These are phyloP conservation scores for Ceyx cyanopectus DNA, from an alignment of 2,113 vertebrate genomes.

Conservation along the genomic window DNA sequence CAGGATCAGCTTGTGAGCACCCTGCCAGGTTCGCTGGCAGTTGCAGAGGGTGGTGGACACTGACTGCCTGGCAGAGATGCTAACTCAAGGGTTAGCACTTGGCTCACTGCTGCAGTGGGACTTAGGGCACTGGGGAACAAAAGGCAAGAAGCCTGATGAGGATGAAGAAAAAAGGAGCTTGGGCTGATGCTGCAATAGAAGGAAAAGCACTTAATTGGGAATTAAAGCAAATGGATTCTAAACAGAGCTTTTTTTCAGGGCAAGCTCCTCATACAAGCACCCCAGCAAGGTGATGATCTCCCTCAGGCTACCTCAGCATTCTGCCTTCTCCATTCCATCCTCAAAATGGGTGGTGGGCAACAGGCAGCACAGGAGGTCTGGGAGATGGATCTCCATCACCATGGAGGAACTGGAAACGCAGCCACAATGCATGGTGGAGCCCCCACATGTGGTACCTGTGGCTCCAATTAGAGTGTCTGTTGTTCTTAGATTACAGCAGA, in stretches of 20 bases:
- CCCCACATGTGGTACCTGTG: accelerated
- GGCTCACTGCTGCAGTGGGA: neutral
- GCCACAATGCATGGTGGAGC: accelerated
- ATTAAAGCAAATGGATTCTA: neutral
- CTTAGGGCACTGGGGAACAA: neutral
- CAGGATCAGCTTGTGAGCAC: accelerated
- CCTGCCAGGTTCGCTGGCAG: neutral
- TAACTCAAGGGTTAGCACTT: accelerated
- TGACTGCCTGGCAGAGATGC: accelerated
- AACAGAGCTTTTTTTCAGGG: neutral
- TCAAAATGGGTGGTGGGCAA: neutral
- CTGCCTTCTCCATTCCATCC: neutral
- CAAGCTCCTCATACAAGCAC: neutral
- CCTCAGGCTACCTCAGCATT: neutral
- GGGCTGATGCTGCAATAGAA: neutral
- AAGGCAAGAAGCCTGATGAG: neutral
- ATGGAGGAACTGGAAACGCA: accelerated
- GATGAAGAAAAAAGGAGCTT: neutral
- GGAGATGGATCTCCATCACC: neutral
- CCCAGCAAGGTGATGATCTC: neutral
- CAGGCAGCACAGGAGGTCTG: neutral
- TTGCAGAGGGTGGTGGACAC: accelerated
- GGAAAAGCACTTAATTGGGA: neutral
- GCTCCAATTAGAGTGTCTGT: neutral
- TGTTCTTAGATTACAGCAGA: neutral